A percentile compares a stretch with the other conserved stretches of the same genome.
Conservation (phyloP, 2,888 invertebrate species). For the Acrocera orbiculus region DNA sequence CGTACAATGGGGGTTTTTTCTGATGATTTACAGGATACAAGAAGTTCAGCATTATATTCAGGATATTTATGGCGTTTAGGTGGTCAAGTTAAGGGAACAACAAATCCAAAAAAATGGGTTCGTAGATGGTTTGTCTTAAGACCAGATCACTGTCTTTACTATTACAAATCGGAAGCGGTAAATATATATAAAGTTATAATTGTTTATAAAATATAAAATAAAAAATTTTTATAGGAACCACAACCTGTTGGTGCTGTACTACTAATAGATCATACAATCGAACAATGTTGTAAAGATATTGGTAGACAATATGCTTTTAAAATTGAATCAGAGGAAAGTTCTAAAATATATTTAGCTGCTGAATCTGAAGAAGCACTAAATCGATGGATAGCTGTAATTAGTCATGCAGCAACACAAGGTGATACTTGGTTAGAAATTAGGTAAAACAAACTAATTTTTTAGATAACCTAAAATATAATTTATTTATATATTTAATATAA, state of each 20-base stretch:
- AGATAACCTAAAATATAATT: not conserved
- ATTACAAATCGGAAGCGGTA: slow-evolving; percentile 82
- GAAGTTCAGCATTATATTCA: slow-evolving; percentile 45
- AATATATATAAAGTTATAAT: no score
- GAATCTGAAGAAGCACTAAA: slow-evolving; percentile 53
- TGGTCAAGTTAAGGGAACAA: slow-evolving; percentile 36
- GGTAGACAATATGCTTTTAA: slow-evolving; percentile 53
- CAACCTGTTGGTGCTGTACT: slow-evolving; percentile 82
- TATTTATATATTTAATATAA: not conserved
- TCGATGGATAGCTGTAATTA: slow-evolving; percentile 61
- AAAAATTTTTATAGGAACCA: slow-evolving; percentile 41
- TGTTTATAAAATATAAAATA: not conserved
- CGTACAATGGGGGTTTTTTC: slow-evolving; percentile 68
- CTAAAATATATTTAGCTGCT: slow-evolving; percentile 61
- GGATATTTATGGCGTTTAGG: slow-evolving; percentile 64
- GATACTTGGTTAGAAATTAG: slow-evolving; percentile 47
- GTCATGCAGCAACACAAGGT: slow-evolving; percentile 58
- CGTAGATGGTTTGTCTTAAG: slow-evolving; percentile 81
- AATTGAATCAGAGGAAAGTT: slow-evolving; percentile 50
- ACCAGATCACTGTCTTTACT: slow-evolving; percentile 84
- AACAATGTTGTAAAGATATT: slow-evolving; percentile 29
- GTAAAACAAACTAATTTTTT: slow-evolving; percentile 12
- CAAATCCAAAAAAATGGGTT: slow-evolving; percentile 53
- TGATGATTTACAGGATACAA: slow-evolving; percentile 43
- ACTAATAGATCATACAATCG: slow-evolving; percentile 65